Evolutionary conservation across 2,888 invertebrate species (phyloP).

Genomic region (Lasioglossum villosulum): DNA sequence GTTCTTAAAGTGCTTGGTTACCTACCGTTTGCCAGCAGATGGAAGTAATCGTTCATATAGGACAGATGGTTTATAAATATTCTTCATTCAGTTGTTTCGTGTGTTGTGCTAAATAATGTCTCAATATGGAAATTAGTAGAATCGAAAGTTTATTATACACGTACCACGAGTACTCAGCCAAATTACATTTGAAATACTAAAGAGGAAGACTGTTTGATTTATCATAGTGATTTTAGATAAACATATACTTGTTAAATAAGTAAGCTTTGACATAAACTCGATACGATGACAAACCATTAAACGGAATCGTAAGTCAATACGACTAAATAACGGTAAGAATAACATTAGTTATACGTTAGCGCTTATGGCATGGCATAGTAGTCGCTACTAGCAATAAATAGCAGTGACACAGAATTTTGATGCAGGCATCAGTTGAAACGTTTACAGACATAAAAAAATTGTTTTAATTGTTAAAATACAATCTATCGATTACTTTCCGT

Average conservation of each 20-base stretch:
- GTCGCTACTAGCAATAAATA: not conserved
- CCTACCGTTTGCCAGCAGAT: not conserved
- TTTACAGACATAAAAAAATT: not conserved
- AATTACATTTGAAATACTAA: not conserved
- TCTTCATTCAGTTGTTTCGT: not conserved
- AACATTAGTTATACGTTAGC: not conserved
- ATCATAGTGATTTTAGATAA: not conserved
- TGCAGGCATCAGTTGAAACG: not conserved
- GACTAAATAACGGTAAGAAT: not conserved
- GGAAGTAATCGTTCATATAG: not conserved
- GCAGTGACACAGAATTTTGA: not conserved
- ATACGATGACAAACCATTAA: not conserved
- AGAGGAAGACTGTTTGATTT: not conserved
- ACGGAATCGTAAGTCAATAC: not conserved
- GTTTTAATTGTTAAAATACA: not conserved
- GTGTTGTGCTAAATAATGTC: not conserved
- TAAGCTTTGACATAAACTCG: not conserved
- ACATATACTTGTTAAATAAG: not conserved
- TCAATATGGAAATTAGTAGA: not conserved
- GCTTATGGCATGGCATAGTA: slow-evolving; percentile 14
- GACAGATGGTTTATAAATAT: not conserved
- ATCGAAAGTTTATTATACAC: not conserved
- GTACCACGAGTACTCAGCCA: not conserved
- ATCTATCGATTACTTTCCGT: not conserved
- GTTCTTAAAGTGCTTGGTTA: not conserved